Conservation (phyloP, 1,140 invertebrate genomes). For the Artemia franciscana region DNA sequence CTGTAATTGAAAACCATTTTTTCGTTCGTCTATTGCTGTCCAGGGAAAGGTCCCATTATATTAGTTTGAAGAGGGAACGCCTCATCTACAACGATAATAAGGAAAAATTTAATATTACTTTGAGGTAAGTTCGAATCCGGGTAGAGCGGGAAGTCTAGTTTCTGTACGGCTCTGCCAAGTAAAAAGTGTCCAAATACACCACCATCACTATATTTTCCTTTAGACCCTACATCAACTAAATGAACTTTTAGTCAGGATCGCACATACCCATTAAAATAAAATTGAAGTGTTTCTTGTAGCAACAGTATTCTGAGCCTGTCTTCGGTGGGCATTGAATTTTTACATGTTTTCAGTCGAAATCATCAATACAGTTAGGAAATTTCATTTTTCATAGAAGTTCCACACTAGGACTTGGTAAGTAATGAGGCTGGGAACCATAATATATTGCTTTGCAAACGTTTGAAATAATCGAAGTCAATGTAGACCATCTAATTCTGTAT, state of each 20-base stretch:
- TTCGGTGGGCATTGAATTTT: constrained; percentile 6
- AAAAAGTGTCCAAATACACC: not conserved
- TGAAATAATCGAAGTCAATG: not conserved
- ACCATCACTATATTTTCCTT: constrained; percentile 1
- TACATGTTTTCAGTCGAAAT: constrained; percentile 14
- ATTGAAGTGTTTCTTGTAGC: constrained; percentile 12
- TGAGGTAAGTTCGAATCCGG: not conserved
- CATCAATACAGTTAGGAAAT: constrained; percentile 14
- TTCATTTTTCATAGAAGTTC: constrained; percentile 13
- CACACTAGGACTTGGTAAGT: constrained; percentile 10
- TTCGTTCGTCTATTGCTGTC: constrained; percentile 7
- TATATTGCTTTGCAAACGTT: constrained; percentile 3
- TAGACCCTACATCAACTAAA: constrained; percentile 10
- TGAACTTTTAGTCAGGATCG: constrained; percentile 13
- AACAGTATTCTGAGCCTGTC: constrained; percentile 10
- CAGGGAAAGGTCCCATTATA: constrained; percentile 17
- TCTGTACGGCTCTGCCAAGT: not conserved
- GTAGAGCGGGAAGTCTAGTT: not conserved
- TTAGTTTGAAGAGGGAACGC: constrained; percentile 17
- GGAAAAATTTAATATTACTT: constrained; percentile 9
- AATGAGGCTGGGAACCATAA: constrained; percentile 7
- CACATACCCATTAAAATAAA: constrained; percentile 10
- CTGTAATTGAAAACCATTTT: constrained; percentile 18
- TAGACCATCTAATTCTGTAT: constrained; percentile 1
- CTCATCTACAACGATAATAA: constrained; percentile 19